These are phyloP conservation scores for Meliscaeva auricollis DNA, from an alignment of 2,888 invertebrate species.

Conservation along the genomic window DNA sequence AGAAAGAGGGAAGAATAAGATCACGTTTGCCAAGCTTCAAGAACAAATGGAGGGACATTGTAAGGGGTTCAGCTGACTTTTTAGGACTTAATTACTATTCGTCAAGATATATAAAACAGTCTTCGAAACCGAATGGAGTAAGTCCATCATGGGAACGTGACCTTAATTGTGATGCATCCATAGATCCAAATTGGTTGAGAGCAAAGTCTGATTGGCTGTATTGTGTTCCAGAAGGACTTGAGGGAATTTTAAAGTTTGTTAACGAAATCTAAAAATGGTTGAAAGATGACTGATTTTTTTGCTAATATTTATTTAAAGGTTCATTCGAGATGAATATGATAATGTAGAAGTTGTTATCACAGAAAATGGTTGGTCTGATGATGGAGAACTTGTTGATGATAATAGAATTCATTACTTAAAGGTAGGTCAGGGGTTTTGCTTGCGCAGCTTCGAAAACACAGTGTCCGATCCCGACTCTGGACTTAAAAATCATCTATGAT, in stretches of 20 bases:
- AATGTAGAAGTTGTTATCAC: slow-evolving; percentile 86
- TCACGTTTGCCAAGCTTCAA: slow-evolving; percentile 78
- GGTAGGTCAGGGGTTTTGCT: slow-evolving; percentile 63
- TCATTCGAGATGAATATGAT: slow-evolving; percentile 86
- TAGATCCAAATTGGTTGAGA: slow-evolving; percentile 79
- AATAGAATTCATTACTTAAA: slow-evolving; percentile 82
- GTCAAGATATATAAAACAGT: slow-evolving; percentile 78
- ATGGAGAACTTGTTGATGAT: slow-evolving; percentile 81
- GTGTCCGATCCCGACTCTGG: too few relatives aligned
- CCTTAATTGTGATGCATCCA: slow-evolving; percentile 76
- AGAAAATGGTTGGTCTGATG: slow-evolving; percentile 87
- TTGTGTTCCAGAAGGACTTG: slow-evolving; percentile 80
- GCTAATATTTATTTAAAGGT: slow-evolving; percentile 78
- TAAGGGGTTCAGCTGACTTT: slow-evolving; percentile 80
- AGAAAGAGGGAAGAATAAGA: slow-evolving; percentile 79
- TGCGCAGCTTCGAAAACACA: too few relatives aligned
- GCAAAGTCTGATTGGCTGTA: slow-evolving; percentile 80
- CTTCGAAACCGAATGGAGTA: slow-evolving; percentile 78
- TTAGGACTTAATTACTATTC: slow-evolving; percentile 81
- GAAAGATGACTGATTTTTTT: not conserved
- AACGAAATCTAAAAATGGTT: slow-evolving; percentile 20
- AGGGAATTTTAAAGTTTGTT: slow-evolving; percentile 77
- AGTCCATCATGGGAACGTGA: slow-evolving; percentile 86
- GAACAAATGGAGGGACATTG: slow-evolving; percentile 74
- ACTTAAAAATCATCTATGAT: too few relatives aligned